Evolutionary conservation across 2,113 vertebrate genomes (phyloP).

Genomic region (Grantiella picta): DNA sequence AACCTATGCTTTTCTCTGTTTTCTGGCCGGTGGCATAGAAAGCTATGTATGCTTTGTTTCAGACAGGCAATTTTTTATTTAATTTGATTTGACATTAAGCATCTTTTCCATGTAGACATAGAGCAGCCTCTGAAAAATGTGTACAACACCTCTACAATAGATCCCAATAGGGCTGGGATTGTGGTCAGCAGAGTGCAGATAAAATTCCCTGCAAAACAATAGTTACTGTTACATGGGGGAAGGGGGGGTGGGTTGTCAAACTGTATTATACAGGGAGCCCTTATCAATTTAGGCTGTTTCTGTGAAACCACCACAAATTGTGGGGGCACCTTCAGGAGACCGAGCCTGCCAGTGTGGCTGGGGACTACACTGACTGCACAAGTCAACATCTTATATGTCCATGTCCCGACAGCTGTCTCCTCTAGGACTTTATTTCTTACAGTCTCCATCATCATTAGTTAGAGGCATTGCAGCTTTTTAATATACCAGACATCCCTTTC

Average conservation of each 20-base stretch:
- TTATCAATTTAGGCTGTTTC: background rate
- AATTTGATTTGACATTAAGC: background rate
- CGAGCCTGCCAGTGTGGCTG: background rate
- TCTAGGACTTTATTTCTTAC: background rate
- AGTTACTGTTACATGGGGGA: background rate
- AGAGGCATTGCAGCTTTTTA: background rate
- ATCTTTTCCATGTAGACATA: background rate
- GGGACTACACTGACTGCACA: background rate
- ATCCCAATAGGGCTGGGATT: background rate
- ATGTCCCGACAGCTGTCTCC: background rate
- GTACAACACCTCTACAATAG: background rate
- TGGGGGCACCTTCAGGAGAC: background rate
- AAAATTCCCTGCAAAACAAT: background rate
- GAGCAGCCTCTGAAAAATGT: background rate
- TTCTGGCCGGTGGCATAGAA: background rate
- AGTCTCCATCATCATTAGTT: background rate
- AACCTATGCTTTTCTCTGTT: background rate
- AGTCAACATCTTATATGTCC: background rate
- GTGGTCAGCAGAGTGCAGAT: background rate
- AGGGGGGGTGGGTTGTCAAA: background rate
- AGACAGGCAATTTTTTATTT: background rate
- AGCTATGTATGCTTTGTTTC: background rate
- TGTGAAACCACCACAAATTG: background rate
- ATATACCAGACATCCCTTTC: background rate
- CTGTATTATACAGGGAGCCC: background rate